Base-by-base conservation (phyloP, 2,113 vertebrate genomes). In the Pheucticus melanocephalus region DNA sequence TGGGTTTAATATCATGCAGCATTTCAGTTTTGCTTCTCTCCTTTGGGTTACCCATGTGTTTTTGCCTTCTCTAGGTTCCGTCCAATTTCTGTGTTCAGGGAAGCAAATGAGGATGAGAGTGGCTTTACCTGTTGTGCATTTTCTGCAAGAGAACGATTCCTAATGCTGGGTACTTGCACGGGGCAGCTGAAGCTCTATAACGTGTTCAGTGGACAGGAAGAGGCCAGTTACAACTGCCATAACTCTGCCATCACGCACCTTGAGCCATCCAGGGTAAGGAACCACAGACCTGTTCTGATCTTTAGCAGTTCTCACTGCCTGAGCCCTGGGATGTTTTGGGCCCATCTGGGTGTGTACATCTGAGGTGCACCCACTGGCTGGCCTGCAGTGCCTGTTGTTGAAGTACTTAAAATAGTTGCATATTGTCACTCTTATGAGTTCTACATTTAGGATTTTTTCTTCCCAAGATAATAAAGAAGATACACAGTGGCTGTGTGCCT, bases 131-230 rank as follows among this genome's bases (percentile, higher is more conserved):
- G 99, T 92, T 99, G 99, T 39, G 99, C 99, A 1, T 99, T 99
- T 97, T 99, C 99, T 22, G 99, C 99, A 15, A 98, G 99, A 37
- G 99, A 99, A 93, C 98, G 99, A 39, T 99, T 99, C 97, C 95
- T 99, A 71, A 99, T 99, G 99, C 98, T 99, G 23, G 99, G 99
- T 53, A 99, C 99, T 10, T 99, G 99, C 96, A 99, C 99, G 0
- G 99, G 99, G 25, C 99, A 99, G 97, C 97, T 99, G 78, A 99
- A 99, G 94, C 99, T 99, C 79, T 99, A 99, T 95, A 99, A 99
- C 2, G 99, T 99, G 53, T 99, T 99, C 75, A 99, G 99, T 82
- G 99, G 99, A 25, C 99, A 99, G 96, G 99, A 99, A 69, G 99
- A 99, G 92, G 99, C 99, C 89, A 99, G 99, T 94, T 99, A 99